Percentiles rank a stretch among this genome's conserved stretches.
phyloP scores from a whole-genome alignment of 2,113 vertebrate genomes.

The Fulmarus glacialis region DNA sequence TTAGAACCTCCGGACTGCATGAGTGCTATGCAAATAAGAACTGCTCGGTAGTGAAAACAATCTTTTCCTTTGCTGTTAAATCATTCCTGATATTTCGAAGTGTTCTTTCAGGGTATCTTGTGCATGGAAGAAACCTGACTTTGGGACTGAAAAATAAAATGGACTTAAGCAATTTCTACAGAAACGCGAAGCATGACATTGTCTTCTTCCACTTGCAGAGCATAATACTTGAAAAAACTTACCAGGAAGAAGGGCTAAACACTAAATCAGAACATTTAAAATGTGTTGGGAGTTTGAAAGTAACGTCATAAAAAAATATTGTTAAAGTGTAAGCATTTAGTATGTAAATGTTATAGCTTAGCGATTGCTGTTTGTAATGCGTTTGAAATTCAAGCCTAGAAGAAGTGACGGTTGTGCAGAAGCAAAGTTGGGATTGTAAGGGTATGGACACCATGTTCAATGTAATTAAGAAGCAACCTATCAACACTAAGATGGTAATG shows the following conservation, averaged over 20 bases:
- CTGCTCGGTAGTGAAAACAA: background rate
- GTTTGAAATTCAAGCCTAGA: background rate
- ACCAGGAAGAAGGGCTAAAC: background rate
- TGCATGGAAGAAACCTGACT: background rate
- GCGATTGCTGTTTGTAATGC: background rate
- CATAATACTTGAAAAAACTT: background rate
- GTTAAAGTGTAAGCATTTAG: background rate
- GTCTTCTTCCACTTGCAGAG: background rate
- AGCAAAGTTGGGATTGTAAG: constrained; percentile 13
- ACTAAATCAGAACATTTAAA: background rate
- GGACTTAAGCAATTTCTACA: background rate
- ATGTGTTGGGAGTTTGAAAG: background rate
- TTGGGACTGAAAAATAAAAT: background rate
- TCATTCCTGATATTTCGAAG: background rate
- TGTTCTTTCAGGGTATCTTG: background rate
- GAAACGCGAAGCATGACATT: background rate
- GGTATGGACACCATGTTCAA: constrained; percentile 50
- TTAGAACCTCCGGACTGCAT: background rate
- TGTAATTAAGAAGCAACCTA: constrained; percentile 81
- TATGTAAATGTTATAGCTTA: background rate
- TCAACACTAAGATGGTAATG: constrained; percentile 58
- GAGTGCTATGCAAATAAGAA: background rate
- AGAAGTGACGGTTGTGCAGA: background rate
- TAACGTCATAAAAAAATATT: accelerated
- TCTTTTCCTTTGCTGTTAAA: background rate